Evolutionary conservation across 1,140 invertebrate species (phyloP), one percentile per base, ranked within the genome.

Genomic region (Dreissena rostriformis): DNA sequence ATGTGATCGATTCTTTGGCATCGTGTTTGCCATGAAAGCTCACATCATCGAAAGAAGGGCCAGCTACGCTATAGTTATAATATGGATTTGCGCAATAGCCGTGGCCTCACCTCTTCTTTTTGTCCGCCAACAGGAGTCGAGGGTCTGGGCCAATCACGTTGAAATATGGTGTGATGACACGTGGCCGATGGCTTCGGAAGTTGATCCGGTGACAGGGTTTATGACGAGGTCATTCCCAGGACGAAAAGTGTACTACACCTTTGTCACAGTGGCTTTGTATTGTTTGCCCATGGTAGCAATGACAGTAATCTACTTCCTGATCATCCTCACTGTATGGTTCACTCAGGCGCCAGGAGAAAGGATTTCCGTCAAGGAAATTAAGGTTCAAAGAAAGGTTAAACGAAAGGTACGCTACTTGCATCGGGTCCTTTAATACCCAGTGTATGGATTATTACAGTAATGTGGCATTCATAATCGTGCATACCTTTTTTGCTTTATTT

Each of bases 231-330:
- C 80, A 7, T 75, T 78, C 28, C 88, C 88, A 17, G 84, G 88
- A 15, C 82, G 91, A 22, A 86, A 84, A 29, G 75, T 91, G 10
- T 95, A 94, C 85, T 94, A 94, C 86, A 93, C 93, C 24, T 90
- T 93, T 72, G 90, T 94, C 12, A 91, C 93, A 19, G 86, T 94
- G 14, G 91, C 93, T 0, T 83, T 95, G n/a, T 95, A 94, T 90
- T 94, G 95, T 86, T 75, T 94, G 51, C 94, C 94, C 0, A 92
- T 94, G 19, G 57, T 92, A 15, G 89, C 94, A 19, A 95, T 95
- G 94, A 80, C 92, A 0, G 88, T 92, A 14, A 94, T 94, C 6
- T 95, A 95, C 86, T 74, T 87, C 14, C 78, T 94, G 61, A 94
- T 95, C 53, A 94, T 94, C 26, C 89, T 92, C 79, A 94, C 92